A percentile compares a stretch with the other conserved stretches of the same genome.
These are phyloP conservation scores for Cygnus atratus DNA, from an alignment of 2,113 vertebrate species.

Conservation along the genomic window DNA sequence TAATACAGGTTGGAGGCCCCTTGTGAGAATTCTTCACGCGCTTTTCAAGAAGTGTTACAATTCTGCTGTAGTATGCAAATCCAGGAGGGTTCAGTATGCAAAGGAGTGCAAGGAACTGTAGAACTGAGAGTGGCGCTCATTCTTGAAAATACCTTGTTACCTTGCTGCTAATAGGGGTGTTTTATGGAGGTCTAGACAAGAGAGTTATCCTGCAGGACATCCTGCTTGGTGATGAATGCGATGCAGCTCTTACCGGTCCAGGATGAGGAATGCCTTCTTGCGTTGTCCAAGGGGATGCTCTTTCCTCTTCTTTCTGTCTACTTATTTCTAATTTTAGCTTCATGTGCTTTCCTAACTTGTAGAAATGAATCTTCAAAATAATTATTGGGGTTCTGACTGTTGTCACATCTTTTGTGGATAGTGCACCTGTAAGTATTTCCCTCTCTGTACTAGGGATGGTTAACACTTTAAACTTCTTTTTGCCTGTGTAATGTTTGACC, in stretches of 20 bases:
- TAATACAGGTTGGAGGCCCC: not conserved
- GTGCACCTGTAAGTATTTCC: not conserved
- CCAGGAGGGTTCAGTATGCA: not conserved
- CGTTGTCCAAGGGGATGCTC: not conserved
- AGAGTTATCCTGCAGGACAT: not conserved
- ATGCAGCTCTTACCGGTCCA: not conserved
- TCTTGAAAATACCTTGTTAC: not conserved
- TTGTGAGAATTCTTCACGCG: not conserved
- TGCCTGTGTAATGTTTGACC: not conserved
- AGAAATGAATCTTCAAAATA: not conserved
- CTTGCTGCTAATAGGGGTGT: not conserved
- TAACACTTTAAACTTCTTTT: not conserved
- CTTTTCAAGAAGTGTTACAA: not conserved
- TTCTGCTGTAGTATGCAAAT: not conserved
- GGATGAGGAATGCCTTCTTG: not conserved
- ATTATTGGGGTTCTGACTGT: not conserved
- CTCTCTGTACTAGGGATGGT: accelerated
- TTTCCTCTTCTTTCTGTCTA: not conserved
- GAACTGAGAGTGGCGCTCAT: not conserved
- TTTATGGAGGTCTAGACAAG: not conserved
- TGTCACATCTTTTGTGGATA: not conserved
- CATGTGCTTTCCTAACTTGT: not conserved
- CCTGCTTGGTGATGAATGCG: accelerated
- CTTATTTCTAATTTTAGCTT: not conserved
- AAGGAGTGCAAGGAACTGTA: not conserved